Percentiles rank a stretch among this genome's conserved stretches.
These are phyloP conservation scores for Leptoteleia sp. DNA, from an alignment of 1,140 invertebrate species.

Conservation along the genomic window DNA sequence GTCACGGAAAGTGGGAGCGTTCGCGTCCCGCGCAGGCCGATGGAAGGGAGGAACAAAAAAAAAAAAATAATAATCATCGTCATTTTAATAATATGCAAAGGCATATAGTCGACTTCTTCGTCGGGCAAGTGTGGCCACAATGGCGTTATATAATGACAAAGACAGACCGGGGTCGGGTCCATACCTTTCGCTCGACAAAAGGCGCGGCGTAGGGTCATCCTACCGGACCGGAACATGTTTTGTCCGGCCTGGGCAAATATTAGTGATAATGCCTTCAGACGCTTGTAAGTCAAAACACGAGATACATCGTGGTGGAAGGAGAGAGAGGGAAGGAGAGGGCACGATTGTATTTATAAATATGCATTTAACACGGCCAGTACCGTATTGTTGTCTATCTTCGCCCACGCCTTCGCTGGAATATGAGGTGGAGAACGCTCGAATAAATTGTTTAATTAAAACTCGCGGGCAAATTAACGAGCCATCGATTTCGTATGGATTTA, in stretches of 20 bases:
- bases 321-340: too few species aligned
- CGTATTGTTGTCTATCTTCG: slow-evolving; percentile 43
- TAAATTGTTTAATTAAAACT: background rate
- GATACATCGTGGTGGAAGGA: too few species aligned
- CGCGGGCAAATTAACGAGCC: too few species aligned
- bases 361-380: slow-evolving; percentile 49
- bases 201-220: slow-evolving; percentile 81
- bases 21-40: slow-evolving; percentile 53
- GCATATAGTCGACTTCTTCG: slow-evolving; percentile 76
- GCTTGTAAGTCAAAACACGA: slow-evolving; percentile 73
- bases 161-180: slow-evolving; percentile 75
- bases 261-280: slow-evolving; percentile 75
- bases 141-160: slow-evolving; percentile 82
- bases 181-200: slow-evolving; percentile 81
- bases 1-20: slow-evolving; percentile 60
- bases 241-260: slow-evolving; percentile 78
- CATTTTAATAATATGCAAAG: slow-evolving; percentile 81
- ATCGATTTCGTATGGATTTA: too few species aligned
- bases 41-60: slow-evolving; percentile 60
- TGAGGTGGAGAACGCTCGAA: background rate
- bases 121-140: slow-evolving; percentile 81
- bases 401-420: slow-evolving; percentile 6
- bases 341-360: slow-evolving; percentile 57
- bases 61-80: slow-evolving; percentile 82
- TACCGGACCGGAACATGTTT: slow-evolving; percentile 81